Conservation (phyloP, 2,113 vertebrate genomes). For the Syrrhaptes paradoxus region DNA sequence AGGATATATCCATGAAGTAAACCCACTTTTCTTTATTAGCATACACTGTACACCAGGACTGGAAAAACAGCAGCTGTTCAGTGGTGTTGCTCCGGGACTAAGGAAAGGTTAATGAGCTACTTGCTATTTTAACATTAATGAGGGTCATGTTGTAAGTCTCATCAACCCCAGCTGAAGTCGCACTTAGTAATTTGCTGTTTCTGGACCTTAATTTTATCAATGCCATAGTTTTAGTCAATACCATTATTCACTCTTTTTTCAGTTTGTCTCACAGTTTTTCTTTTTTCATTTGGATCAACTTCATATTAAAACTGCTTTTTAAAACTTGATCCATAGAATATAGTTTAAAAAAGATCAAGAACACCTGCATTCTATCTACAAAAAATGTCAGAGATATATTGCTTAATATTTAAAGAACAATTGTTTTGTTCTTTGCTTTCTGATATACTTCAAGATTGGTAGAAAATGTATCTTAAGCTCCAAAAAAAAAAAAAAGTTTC, state of each 20-base stretch:
- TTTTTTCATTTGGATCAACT: neutral
- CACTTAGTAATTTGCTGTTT: neutral
- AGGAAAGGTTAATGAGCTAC: conserved; percentile 1
- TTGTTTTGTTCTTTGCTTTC: neutral
- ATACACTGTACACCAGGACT: neutral
- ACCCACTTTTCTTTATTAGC: neutral
- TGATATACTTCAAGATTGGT: neutral
- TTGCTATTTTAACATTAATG: neutral
- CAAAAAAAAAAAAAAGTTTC: neutral
- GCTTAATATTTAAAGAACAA: neutral
- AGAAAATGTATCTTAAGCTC: neutral
- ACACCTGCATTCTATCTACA: neutral
- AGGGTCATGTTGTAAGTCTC: neutral
- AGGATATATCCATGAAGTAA: neutral
- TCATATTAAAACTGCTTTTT: neutral
- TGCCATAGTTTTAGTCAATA: neutral
- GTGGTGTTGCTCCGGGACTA: neutral
- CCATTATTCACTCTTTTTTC: neutral
- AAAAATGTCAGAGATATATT: neutral
- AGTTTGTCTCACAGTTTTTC: neutral
- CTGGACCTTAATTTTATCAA: neutral
- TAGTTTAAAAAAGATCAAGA: neutral
- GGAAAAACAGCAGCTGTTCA: neutral
- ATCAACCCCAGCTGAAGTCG: neutral
- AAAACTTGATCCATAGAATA: neutral